Evolutionary conservation across 2,797 vertebrate genomes (phyloP).

Genomic region (Dermochelys coriacea): DNA sequence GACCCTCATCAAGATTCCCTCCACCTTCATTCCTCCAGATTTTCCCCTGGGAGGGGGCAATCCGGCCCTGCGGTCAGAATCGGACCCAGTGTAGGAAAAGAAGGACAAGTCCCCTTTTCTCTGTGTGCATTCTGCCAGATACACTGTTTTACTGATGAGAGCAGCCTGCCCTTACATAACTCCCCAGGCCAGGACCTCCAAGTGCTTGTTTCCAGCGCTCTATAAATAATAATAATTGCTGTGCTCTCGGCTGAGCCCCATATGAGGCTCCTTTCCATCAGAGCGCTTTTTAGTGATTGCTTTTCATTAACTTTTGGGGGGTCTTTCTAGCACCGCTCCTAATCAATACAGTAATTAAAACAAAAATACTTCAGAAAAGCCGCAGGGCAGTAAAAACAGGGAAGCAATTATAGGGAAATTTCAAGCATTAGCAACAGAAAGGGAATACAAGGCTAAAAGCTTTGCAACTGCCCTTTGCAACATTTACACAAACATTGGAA

Average conservation of each 20-base stretch:
- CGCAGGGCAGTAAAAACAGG: slow-evolving; percentile 53
- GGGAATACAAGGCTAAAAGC: slow-evolving; percentile 56
- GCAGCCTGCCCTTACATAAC: slow-evolving; percentile 18
- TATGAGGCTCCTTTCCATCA: slow-evolving; percentile 63
- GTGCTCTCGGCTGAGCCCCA: slow-evolving; percentile 42
- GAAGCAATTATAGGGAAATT: slow-evolving; percentile 66
- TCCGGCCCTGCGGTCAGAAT: neutral
- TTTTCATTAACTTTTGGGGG: slow-evolving; percentile 68
- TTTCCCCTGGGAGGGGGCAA: neutral
- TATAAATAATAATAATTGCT: slow-evolving; percentile 55
- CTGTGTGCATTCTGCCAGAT: neutral
- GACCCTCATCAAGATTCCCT: neutral
- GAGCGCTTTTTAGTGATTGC: slow-evolving; percentile 65
- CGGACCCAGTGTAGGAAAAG: too few species aligned
- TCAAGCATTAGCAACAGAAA: slow-evolving; percentile 34
- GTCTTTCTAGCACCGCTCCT: slow-evolving; percentile 55
- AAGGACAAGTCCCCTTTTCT: neutral
- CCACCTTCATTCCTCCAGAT: neutral
- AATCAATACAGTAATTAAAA: slow-evolving; percentile 76
- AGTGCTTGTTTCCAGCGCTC: slow-evolving; percentile 42
- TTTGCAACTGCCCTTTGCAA: slow-evolving; percentile 19
- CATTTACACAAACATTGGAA: slow-evolving; percentile 35
- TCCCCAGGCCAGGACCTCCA: slow-evolving; percentile 5
- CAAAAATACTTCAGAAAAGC: slow-evolving; percentile 71
- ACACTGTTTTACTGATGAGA: neutral